Conservation (phyloP, 2,888 invertebrate species). For the Drosophila affinis region DNA sequence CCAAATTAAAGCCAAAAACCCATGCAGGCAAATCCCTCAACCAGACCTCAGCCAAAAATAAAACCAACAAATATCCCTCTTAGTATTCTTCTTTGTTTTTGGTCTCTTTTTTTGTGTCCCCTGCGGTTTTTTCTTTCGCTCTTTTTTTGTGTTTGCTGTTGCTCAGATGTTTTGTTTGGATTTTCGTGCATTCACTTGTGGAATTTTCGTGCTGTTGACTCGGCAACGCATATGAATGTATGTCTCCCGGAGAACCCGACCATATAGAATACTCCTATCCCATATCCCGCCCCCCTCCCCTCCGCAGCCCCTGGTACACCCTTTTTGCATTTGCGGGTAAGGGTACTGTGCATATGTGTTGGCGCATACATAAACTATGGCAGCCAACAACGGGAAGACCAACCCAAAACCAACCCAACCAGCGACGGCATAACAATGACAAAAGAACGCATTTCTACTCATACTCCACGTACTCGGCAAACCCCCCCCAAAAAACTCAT, state of each 20-base stretch:
- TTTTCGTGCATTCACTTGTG: slow-evolving; percentile 77
- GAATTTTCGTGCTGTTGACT: slow-evolving; percentile 77
- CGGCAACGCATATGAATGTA: slow-evolving; percentile 77
- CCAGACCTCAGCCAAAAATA: slow-evolving; percentile 50
- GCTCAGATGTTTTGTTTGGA: slow-evolving; percentile 69
- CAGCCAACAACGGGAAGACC: slow-evolving; percentile 49
- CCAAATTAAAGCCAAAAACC: slow-evolving; percentile 74
- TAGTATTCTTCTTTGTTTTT: slow-evolving; percentile 35
- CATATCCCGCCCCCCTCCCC: neutral
- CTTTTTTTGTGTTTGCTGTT: slow-evolving; percentile 39
- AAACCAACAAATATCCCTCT: slow-evolving; percentile 40
- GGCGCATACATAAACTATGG: slow-evolving; percentile 76
- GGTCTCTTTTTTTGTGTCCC: slow-evolving; percentile 28
- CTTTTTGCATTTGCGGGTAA: slow-evolving; percentile 47
- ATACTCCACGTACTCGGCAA: neutral
- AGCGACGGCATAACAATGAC: slow-evolving; percentile 70
- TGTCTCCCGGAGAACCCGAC: slow-evolving; percentile 39
- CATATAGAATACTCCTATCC: slow-evolving; percentile 32
- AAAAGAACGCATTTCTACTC: slow-evolving; percentile 69
- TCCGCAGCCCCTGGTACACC: neutral
- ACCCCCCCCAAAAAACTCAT: neutral
- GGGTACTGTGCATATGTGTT: slow-evolving; percentile 71
- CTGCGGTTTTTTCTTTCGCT: slow-evolving; percentile 9
- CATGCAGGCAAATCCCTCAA: slow-evolving; percentile 74
- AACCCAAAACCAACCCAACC: slow-evolving; percentile 31